Percentiles rank a stretch among this genome's conserved stretches.
Evolutionary conservation across 2,113 vertebrate species (phyloP).

Genomic region (Pterophyllum scalare): DNA sequence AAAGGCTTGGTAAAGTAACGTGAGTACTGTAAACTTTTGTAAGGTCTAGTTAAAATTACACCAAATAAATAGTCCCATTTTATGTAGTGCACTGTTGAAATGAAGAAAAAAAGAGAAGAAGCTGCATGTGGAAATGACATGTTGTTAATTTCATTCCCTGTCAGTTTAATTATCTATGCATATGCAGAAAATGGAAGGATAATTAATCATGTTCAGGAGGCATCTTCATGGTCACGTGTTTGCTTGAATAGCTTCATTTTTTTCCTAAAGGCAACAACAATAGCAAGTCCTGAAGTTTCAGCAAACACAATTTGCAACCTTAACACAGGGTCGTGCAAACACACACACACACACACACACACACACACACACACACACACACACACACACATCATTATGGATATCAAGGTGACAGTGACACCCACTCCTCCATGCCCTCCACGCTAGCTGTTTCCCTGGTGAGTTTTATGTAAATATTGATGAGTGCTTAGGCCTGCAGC

Average conservation of each 20-base stretch:
- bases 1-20: no score
- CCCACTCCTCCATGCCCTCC: background rate
- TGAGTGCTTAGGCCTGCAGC: conserved; percentile 30
- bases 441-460: conserved; percentile 37
- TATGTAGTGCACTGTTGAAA: no score
- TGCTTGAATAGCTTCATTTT: background rate
- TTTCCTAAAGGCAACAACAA: background rate
- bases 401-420: conserved; percentile 33
- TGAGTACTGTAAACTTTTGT: no score
- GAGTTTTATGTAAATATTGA: conserved; percentile 71
- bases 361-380: background rate
- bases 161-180: background rate
- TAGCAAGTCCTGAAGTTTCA: conserved; percentile 22
- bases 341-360: conserved; percentile 5
- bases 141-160: conserved; percentile 2
- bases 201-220: background rate
- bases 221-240: background rate
- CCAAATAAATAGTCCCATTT: no score
- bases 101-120: no score
- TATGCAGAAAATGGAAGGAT: background rate
- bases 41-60: no score
- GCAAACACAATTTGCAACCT: background rate
- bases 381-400: conserved; percentile 15
- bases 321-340: conserved; percentile 12
- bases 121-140: background rate